Conservation (phyloP, 2,113 vertebrate genomes). For the Craseonycteris thonglongyai region DNA sequence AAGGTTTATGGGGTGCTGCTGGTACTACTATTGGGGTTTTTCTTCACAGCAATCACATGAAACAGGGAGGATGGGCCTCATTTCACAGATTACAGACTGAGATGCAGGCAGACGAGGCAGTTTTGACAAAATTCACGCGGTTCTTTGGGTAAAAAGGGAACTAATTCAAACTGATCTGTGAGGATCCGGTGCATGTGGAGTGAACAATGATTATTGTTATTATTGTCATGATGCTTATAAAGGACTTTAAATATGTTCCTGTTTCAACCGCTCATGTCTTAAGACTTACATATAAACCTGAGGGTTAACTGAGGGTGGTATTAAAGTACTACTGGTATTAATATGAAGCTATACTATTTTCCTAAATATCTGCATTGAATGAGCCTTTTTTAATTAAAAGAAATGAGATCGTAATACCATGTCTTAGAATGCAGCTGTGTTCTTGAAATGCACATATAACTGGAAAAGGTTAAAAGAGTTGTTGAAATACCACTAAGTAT, state of each 20-base stretch:
- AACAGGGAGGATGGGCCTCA: neutral
- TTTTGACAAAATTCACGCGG: neutral
- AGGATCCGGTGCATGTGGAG: no score
- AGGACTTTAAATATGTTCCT: neutral
- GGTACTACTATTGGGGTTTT: no score
- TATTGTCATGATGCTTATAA: neutral
- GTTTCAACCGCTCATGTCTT: neutral
- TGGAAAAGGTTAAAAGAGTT: neutral
- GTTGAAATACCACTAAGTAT: neutral
- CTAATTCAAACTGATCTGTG: neutral
- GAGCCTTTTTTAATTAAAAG: neutral
- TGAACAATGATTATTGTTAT: neutral
- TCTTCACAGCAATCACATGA: neutral
- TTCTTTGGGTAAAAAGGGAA: neutral
- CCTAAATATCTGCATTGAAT: neutral
- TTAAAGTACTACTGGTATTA: neutral
- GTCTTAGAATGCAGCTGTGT: neutral
- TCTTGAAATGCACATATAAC: neutral
- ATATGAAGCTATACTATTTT: neutral
- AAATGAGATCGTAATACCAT: neutral
- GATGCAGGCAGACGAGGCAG: neutral
- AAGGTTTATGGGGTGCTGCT: fast-evolving
- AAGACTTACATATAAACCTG: neutral
- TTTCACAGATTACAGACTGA: neutral
- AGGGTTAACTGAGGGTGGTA: neutral